Evolutionary conservation across 2,888 invertebrate genomes (phyloP).

Genomic region (Petrolisthes cinctipes): DNA sequence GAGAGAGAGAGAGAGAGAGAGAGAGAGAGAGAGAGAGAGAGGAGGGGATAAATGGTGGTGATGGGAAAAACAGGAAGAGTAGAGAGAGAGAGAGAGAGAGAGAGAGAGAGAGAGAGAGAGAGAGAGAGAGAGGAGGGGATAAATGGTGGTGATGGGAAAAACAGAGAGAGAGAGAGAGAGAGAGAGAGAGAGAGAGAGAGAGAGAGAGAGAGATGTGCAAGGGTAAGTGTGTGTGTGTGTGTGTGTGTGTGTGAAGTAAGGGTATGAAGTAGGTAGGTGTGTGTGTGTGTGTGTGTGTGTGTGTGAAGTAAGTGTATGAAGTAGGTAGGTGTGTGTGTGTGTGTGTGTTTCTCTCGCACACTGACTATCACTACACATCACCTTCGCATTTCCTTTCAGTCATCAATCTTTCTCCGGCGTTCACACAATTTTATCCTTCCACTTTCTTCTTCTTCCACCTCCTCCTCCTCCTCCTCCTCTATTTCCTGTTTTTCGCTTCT

Average conservation of each 20-base stretch:
- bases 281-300: background rate
- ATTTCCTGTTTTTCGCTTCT: background rate
- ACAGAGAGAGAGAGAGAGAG: background rate
- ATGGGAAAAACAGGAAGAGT: background rate
- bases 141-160: background rate
- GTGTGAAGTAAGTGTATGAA: background rate
- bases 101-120: slow-evolving; percentile 15
- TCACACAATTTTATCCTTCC: background rate
- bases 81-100: background rate
- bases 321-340: background rate
- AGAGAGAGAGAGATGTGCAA: background rate
- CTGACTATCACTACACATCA: background rate
- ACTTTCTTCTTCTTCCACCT: background rate
- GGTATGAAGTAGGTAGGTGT: background rate
- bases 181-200: slow-evolving; percentile 4
- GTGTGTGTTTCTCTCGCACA: background rate
- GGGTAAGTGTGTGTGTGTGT: background rate
- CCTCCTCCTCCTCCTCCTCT: background rate
- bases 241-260: background rate
- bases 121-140: background rate
- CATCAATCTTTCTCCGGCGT: background rate
- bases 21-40: background rate
- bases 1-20: background rate
- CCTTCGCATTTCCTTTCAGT: background rate
- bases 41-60: background rate